Conservation (phyloP, 2,888 invertebrate species). For the Salpingus planirostris region DNA sequence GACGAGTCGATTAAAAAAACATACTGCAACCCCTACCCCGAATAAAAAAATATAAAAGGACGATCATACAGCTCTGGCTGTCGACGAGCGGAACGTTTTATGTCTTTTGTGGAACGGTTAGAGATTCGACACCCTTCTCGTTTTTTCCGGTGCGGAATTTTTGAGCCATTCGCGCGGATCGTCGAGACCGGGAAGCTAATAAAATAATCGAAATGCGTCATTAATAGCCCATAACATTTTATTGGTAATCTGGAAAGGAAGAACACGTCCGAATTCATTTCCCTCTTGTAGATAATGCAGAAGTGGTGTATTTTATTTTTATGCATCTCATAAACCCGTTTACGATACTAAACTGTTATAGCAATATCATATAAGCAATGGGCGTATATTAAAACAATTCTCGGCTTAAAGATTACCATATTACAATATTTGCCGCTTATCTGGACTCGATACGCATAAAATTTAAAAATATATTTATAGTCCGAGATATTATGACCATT, state of each 20-base stretch:
- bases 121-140: too few relatives aligned
- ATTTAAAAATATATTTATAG: slow-evolving; percentile 17
- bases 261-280: slow-evolving; percentile 9
- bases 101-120: too few relatives aligned
- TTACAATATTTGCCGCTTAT: slow-evolving; percentile 9
- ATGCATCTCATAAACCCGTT: slow-evolving; percentile 11
- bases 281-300: slow-evolving; percentile 11
- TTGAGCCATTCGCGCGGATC: too few relatives aligned
- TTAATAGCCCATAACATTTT: slow-evolving; percentile 12
- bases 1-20: too few relatives aligned
- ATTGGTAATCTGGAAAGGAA: slow-evolving; percentile 5
- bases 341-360: slow-evolving; percentile 7
- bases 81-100: too few relatives aligned
- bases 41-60: too few relatives aligned
- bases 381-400: too few relatives aligned
- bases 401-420: slow-evolving; percentile 8
- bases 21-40: too few relatives aligned
- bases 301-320: slow-evolving; percentile 16
- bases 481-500: slow-evolving; percentile 23
- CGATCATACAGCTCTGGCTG: too few relatives aligned
- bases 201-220: slow-evolving; percentile 8
- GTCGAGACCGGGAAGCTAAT: too few relatives aligned
- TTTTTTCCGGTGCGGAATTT: too few relatives aligned
- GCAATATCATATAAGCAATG: too few relatives aligned
- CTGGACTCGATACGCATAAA: slow-evolving; percentile 5